phyloP scores from a whole-genome alignment of 2,888 invertebrate genomes.

The Diaperis boleti region DNA sequence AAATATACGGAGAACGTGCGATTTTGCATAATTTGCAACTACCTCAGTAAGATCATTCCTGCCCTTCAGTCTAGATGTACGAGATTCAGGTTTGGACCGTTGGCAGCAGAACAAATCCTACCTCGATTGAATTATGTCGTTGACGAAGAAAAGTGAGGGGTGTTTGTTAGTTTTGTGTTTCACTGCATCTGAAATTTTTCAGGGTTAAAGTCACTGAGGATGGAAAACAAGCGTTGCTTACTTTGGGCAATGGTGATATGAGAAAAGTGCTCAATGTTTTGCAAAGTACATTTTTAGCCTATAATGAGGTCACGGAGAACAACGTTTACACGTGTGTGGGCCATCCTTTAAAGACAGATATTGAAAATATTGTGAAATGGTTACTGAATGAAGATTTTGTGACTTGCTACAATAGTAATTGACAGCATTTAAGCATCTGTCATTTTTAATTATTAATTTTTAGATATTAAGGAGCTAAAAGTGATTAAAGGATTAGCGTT shows the following conservation, averaged over 20 bases:
- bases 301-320: slow-evolving; percentile 87
- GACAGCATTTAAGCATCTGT: background rate
- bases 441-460: slow-evolving; percentile 34
- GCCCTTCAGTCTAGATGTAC: slow-evolving; percentile 98
- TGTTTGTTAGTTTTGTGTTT: slow-evolving; percentile 47
- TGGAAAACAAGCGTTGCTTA: slow-evolving; percentile 89
- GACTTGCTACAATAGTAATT: slow-evolving; percentile 81
- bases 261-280: slow-evolving; percentile 95
- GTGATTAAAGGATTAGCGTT: slow-evolving; percentile 91
- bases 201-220: slow-evolving; percentile 88
- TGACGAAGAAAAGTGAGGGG: slow-evolving; percentile 79
- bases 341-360: slow-evolving; percentile 91
- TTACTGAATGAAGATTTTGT: slow-evolving; percentile 83
- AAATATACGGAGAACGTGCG: slow-evolving; percentile 99
- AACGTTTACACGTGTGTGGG: slow-evolving; percentile 97
- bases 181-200: slow-evolving; percentile 51
- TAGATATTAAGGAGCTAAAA: slow-evolving; percentile 87
- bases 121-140: slow-evolving; percentile 90
- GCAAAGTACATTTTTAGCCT: slow-evolving; percentile 96
- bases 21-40: slow-evolving; percentile 99
- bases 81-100: slow-evolving; percentile 94
- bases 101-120: slow-evolving; percentile 86
- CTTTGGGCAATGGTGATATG: slow-evolving; percentile 97
- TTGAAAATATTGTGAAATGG: slow-evolving; percentile 89
- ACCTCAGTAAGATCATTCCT: slow-evolving; percentile 98